Conservation (phyloP, 2,113 vertebrate genomes). For the Piprites chloris region DNA sequence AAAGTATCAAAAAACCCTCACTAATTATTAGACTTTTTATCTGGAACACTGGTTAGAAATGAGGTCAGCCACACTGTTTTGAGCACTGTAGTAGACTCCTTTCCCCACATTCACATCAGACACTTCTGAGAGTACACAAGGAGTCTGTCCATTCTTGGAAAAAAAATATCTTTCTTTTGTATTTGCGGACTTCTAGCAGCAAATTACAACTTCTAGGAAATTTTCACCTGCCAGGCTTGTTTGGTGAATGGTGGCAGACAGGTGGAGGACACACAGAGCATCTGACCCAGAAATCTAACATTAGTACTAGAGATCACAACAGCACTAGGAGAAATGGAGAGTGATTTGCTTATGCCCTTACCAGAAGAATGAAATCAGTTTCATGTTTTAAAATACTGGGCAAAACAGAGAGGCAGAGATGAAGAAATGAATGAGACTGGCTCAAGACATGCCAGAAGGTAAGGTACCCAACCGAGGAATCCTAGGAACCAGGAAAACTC, state of each 20-base stretch:
- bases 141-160: not conserved
- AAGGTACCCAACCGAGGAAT: not conserved
- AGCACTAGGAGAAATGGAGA: not conserved
- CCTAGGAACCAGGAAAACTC: not conserved
- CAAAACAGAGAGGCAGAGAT: not conserved
- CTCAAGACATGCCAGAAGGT: not conserved
- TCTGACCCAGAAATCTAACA: not conserved
- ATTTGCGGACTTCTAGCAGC: not conserved
- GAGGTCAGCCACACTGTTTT: not conserved
- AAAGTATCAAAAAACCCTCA: not conserved
- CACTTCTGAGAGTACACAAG: not conserved
- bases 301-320: not conserved
- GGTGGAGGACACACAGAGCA: not conserved
- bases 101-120: not conserved
- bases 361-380: not conserved
- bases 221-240: not conserved
- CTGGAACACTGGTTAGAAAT: not conserved
- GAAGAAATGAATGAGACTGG: not conserved
- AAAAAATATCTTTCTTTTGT: not conserved
- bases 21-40: not conserved
- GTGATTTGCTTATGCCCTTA: not conserved
- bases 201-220: not conserved
- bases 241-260: not conserved
- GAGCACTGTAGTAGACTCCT: rapidly evolving
- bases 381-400: not conserved